A percentile compares a stretch with the other conserved stretches of the same genome.
These are phyloP conservation scores for Gallirallus australis DNA, from an alignment of 2,797 vertebrate genomes.

Conservation along the genomic window DNA sequence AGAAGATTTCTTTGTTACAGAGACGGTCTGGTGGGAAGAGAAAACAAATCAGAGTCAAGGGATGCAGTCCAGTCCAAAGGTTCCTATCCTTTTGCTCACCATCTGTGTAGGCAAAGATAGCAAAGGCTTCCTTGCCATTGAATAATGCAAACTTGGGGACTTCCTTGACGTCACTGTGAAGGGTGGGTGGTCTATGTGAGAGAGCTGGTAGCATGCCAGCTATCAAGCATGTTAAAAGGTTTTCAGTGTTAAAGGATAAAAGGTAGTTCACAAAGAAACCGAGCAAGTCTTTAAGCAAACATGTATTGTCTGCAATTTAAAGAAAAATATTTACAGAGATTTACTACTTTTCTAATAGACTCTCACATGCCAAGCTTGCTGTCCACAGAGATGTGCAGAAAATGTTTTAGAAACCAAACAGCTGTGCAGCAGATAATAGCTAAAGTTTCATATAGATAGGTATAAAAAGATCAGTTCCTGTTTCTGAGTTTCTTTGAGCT, in stretches of 20 bases:
- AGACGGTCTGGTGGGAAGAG: background rate
- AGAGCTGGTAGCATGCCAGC: background rate
- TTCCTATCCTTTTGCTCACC: constrained; percentile 35
- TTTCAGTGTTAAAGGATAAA: background rate
- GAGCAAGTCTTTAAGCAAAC: background rate
- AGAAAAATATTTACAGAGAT: background rate
- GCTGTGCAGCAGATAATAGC: background rate
- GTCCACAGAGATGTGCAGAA: background rate
- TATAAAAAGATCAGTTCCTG: background rate
- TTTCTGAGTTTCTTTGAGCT: background rate
- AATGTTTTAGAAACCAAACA: background rate
- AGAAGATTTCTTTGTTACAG: constrained; percentile 29
- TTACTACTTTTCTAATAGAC: background rate
- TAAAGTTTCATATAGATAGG: background rate
- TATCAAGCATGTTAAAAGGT: background rate
- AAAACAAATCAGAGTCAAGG: constrained; percentile 41
- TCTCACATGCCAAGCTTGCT: fast-evolving
- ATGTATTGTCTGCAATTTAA: background rate
- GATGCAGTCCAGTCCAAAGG: constrained; percentile 7
- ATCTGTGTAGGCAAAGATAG: constrained; percentile 56
- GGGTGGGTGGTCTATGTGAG: constrained; percentile 56
- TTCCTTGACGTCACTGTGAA: constrained; percentile 57
- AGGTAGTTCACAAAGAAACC: background rate
- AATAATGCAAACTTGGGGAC: constrained; percentile 40
- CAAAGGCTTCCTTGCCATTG: constrained; percentile 50